Evolutionary conservation across 2,797 vertebrate species (phyloP).

Genomic region (Chiloscyllium punctatum): DNA sequence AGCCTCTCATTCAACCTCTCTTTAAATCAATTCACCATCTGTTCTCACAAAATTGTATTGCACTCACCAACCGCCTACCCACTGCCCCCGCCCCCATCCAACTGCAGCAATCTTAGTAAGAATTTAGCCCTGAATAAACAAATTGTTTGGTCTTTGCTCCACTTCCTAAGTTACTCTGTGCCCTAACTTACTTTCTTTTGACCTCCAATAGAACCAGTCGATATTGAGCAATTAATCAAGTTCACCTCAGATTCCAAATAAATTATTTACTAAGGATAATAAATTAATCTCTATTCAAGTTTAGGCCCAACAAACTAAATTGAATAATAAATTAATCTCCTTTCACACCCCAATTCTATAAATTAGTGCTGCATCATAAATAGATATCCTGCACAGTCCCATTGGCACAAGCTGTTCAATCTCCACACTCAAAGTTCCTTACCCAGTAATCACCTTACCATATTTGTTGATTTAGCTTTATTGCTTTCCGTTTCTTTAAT

Average conservation of each 20-base stretch:
- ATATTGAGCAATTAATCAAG: not conserved
- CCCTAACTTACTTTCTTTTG: slow-evolving; percentile 7
- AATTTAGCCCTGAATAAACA: not conserved
- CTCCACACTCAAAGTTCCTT: not conserved
- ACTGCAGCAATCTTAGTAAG: not conserved
- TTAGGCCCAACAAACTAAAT: not conserved
- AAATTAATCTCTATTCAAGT: slow-evolving; percentile 1
- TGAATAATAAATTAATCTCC: slow-evolving; percentile 28
- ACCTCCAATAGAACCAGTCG: not conserved
- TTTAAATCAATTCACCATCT: slow-evolving; percentile 20
- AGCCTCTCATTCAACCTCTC: slow-evolving; percentile 1
- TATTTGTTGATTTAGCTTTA: not conserved
- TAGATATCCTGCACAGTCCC: not conserved
- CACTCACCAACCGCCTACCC: not conserved
- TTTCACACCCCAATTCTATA: not conserved
- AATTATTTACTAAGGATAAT: slow-evolving; percentile 22
- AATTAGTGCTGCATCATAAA: not conserved
- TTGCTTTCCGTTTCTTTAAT: slow-evolving; percentile 1
- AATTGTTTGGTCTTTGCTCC: slow-evolving; percentile 11
- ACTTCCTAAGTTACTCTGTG: not conserved
- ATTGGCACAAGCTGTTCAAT: not conserved
- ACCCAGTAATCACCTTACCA: not conserved
- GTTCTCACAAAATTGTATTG: slow-evolving; percentile 20
- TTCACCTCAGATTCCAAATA: slow-evolving; percentile 17
- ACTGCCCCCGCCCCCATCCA: no score